Evolutionary conservation across 2,888 invertebrate genomes (phyloP), one percentile per base, ranked within the genome.

Genomic region (Amblyteles armatorius): DNA sequence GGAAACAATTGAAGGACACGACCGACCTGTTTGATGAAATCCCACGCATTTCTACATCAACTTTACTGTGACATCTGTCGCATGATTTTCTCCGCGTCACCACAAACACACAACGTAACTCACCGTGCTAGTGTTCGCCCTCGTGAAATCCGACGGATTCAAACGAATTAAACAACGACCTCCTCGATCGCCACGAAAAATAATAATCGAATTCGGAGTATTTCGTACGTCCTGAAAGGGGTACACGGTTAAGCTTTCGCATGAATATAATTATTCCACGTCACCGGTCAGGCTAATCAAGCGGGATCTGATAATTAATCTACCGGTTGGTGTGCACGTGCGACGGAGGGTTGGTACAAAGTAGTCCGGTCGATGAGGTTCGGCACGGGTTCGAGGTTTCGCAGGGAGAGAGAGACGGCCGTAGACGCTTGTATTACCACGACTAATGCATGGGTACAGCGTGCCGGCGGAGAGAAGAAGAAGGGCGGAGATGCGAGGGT

Each of bases 231-330:
- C 48, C 60, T 65, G 55, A 60, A 26, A 76, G 76, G 48, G 71
- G 69, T 65, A 63, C 40, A 63, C 19, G 50, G 57, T 55, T 29
- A 33, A 60, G 65, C 67, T 57, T 44, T 79, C 67, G 72, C 79
- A 82, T 79, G 82, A 77, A 82, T 82, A 79, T 85, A 82, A 85
- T 85, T 82, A 85, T 85, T 85, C 82, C 82, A 82, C 76, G 85
- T 82, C 82, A 79, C 82, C 82, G 82, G 72, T 82, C 79, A 29
- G 79, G 79, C 85, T 82, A 85, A 85, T 85, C 82, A 85, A 82
- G 82, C 82, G 79, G 85, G 76, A 76, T 82, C 72, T 82, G 85
- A 85, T 85, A 85, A 85, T 85, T 85, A 85, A 85, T 85, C 85
- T 82, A 79, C 82, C 79, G 79, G 82, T 79, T 77, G 79, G 79